A percentile compares a stretch with the other conserved stretches of the same genome.
Evolutionary conservation across 2,888 invertebrate genomes (phyloP).

Genomic region (Drosophila lacicola): DNA sequence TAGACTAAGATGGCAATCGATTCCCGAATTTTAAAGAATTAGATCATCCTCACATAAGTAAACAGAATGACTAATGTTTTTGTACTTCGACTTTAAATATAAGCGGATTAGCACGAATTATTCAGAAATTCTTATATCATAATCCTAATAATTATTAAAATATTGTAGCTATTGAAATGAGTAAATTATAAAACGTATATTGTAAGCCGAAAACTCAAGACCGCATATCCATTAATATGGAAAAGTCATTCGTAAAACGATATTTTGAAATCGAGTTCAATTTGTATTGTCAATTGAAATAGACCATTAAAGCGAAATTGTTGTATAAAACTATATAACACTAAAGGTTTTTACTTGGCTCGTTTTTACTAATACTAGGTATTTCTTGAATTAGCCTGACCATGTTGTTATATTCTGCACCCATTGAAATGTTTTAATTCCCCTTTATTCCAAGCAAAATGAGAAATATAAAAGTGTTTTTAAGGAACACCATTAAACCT

Average conservation of each 20-base stretch:
- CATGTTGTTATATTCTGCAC: no score
- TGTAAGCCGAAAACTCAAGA: slow-evolving; percentile 22
- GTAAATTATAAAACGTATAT: slow-evolving; percentile 24
- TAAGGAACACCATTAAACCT: no score
- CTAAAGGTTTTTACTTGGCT: not conserved
- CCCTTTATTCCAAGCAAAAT: no score
- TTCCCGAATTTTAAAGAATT: slow-evolving; percentile 39
- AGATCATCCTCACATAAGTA: slow-evolving; percentile 18
- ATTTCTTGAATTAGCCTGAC: no score
- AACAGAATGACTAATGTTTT: slow-evolving; percentile 31
- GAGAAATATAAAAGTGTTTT: no score
- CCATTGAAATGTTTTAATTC: no score
- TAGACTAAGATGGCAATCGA: slow-evolving; percentile 53
- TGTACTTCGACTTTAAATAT: slow-evolving; percentile 38
- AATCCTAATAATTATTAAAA: slow-evolving; percentile 31
- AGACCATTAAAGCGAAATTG: slow-evolving; percentile 38
- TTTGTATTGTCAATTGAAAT: slow-evolving; percentile 58
- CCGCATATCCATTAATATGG: slow-evolving; percentile 21
- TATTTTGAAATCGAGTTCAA: slow-evolving; percentile 48
- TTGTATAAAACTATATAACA: slow-evolving; percentile 41
- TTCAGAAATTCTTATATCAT: slow-evolving; percentile 39
- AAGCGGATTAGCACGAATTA: slow-evolving; percentile 19
- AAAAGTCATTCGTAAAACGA: slow-evolving; percentile 31
- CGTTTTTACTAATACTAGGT: not conserved
- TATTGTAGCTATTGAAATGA: slow-evolving; percentile 31